Evolutionary conservation across 2,113 vertebrate genomes (phyloP).

Genomic region (Loxodonta africana): DNA sequence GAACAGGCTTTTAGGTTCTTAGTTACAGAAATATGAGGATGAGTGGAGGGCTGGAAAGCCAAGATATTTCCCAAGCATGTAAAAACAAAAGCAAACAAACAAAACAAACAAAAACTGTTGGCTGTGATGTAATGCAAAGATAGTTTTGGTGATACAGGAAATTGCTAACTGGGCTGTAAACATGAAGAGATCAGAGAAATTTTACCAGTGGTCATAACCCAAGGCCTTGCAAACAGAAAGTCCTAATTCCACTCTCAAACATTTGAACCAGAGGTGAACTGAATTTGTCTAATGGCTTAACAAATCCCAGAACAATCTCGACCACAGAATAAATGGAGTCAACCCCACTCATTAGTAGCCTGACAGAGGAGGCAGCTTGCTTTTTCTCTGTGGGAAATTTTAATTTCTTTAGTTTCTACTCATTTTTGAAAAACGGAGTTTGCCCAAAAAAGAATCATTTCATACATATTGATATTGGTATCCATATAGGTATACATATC

Average conservation of each 20-base stretch:
- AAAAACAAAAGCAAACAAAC: neutral
- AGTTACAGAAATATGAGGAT: neutral
- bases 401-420: neutral
- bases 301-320: neutral
- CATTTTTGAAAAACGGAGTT: neutral
- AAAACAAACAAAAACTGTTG: neutral
- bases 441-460: neutral
- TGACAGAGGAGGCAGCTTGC: neutral
- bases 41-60: neutral
- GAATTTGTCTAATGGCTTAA: neutral
- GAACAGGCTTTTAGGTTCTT: neutral
- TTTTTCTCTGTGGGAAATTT: neutral
- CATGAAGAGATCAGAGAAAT: constrained; percentile 18
- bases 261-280: neutral
- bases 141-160: neutral
- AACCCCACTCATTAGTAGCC: neutral
- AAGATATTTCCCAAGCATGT: neutral
- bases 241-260: neutral
- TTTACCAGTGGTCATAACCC: neutral
- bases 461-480: neutral
- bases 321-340: neutral
- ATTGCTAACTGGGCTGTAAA: neutral
- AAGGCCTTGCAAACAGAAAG: neutral
- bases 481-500: neutral
- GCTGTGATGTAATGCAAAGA: neutral